Evolutionary conservation across 2,888 invertebrate genomes (phyloP).

Genomic region (Calephelis perditalis): DNA sequence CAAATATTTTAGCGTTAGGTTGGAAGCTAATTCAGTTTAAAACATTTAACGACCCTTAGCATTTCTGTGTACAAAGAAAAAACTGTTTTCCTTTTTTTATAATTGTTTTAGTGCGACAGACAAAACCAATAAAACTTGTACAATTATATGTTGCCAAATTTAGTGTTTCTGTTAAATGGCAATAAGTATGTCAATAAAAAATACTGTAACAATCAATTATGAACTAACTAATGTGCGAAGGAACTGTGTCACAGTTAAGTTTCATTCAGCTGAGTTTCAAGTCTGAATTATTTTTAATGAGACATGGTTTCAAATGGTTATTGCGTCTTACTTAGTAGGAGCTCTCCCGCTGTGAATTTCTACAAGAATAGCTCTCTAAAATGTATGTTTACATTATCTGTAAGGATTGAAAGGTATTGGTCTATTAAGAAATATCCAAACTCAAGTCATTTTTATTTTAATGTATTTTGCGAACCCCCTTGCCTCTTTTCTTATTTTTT

Average conservation of each 20-base stretch:
- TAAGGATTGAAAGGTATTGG: conserved; percentile 21
- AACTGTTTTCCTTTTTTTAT: no score
- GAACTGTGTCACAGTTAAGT: conserved; percentile 31
- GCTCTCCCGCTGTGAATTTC: conserved; percentile 56
- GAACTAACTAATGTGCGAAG: conserved; percentile 30
- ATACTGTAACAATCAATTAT: conserved; percentile 7
- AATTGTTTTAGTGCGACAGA: no score
- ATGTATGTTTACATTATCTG: conserved; percentile 34
- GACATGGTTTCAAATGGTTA: conserved; percentile 39
- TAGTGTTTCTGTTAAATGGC: background rate
- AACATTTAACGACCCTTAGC: no score
- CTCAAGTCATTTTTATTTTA: no score
- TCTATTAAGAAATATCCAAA: no score
- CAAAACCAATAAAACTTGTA: no score
- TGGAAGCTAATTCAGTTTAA: no score
- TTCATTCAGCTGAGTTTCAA: conserved; percentile 20
- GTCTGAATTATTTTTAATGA: conserved; percentile 31
- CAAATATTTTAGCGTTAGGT: no score
- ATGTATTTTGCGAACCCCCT: no score
- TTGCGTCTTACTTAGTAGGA: conserved; percentile 35
- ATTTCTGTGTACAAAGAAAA: no score
- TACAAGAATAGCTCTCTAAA: conserved; percentile 43
- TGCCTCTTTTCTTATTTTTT: no score
- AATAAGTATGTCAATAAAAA: background rate
- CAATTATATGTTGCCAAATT: background rate